Evolutionary conservation across 2,113 vertebrate species (phyloP).

Genomic region (Colossoma macropomum): DNA sequence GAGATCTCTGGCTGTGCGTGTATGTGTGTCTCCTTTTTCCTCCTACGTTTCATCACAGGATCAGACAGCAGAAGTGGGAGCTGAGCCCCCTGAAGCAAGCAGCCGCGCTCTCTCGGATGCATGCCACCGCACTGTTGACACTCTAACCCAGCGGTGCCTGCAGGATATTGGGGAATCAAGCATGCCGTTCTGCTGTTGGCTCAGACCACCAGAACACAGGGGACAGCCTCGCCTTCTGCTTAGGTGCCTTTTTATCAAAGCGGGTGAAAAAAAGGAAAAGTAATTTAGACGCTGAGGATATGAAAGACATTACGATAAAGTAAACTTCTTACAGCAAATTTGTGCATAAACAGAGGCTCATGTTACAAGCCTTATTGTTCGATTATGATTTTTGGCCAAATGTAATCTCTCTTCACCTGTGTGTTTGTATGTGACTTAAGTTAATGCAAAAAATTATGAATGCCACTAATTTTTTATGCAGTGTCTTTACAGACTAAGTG

Average conservation of each 20-base stretch:
- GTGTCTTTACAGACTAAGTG: too few relatives aligned
- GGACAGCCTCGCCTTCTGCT: neutral
- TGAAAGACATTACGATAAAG: neutral
- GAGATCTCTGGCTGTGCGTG: conserved; percentile 59
- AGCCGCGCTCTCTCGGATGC: conserved; percentile 38
- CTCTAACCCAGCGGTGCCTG: conserved; percentile 58
- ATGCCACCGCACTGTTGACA: conserved; percentile 50
- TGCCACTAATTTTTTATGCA: too few relatives aligned
- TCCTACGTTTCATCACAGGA: conserved; percentile 59
- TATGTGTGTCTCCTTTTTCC: conserved; percentile 61
- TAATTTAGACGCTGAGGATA: neutral
- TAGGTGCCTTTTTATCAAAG: conserved; percentile 15
- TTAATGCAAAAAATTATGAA: too few relatives aligned
- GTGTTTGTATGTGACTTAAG: too few relatives aligned
- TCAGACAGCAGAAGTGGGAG: conserved; percentile 56
- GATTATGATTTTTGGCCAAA: too few relatives aligned
- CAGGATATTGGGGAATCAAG: conserved; percentile 43
- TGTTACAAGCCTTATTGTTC: too few relatives aligned
- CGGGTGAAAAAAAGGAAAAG: neutral
- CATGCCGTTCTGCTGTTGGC: conserved; percentile 17
- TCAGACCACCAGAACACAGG: neutral
- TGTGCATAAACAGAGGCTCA: too few relatives aligned
- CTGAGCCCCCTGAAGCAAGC: conserved; percentile 52
- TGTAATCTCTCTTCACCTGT: too few relatives aligned
- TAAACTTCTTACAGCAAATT: too few relatives aligned